These are phyloP conservation scores for Celastrina argiolus DNA, from an alignment of 2,888 invertebrate genomes.

Conservation along the genomic window DNA sequence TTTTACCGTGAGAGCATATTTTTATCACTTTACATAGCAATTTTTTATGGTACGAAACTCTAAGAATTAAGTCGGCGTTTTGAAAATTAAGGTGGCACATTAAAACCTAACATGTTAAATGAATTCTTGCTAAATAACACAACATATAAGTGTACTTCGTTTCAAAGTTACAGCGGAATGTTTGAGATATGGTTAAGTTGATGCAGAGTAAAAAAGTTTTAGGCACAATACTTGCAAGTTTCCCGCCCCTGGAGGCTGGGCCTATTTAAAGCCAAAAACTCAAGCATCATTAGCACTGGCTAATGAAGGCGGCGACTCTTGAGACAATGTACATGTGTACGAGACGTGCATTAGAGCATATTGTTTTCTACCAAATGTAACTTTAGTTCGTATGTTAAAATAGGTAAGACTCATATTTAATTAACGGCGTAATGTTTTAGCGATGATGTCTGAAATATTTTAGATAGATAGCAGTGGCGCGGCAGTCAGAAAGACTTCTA, in stretches of 20 bases:
- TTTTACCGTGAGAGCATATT: slow-evolving; percentile 44
- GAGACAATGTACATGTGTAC: slow-evolving; percentile 54
- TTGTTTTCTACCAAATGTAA: too few relatives aligned
- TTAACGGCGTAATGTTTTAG: too few relatives aligned
- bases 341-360: too few relatives aligned
- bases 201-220: slow-evolving; percentile 65
- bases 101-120: slow-evolving; percentile 1
- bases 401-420: too few relatives aligned
- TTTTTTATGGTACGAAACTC: not conserved
- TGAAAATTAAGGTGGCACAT: slow-evolving; percentile 25
- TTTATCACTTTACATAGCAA: slow-evolving; percentile 26
- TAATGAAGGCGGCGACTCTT: slow-evolving; percentile 69
- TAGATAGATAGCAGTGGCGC: too few relatives aligned
- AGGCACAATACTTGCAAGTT: slow-evolving; percentile 43
- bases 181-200: slow-evolving; percentile 61
- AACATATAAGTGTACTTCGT: slow-evolving; percentile 39
- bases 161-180: slow-evolving; percentile 56
- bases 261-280: slow-evolving; percentile 71
- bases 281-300: slow-evolving; percentile 75
- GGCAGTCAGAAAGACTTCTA: too few relatives aligned
- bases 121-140: slow-evolving; percentile 26
- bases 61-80: slow-evolving; percentile 21
- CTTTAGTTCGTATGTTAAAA: too few relatives aligned
- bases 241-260: slow-evolving; percentile 62
- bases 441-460: too few relatives aligned